phyloP scores from a whole-genome alignment of 1,140 invertebrate species.

The Drosophila triauraria region DNA sequence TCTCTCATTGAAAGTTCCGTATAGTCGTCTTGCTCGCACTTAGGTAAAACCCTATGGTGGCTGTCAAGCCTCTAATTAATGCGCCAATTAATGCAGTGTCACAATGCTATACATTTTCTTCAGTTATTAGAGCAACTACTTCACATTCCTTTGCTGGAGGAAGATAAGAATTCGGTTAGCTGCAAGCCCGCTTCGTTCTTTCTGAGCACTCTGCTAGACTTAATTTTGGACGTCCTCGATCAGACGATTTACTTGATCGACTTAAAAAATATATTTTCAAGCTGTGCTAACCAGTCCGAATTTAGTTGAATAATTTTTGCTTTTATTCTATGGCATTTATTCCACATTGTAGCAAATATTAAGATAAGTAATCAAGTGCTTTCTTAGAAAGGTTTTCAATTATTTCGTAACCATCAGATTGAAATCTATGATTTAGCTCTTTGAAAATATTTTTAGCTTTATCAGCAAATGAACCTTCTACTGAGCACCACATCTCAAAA shows the following conservation, averaged over 20 bases:
- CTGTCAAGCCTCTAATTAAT: too few species aligned
- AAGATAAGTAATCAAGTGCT: neutral
- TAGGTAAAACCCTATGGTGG: too few species aligned
- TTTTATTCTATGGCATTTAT: conserved; percentile 2
- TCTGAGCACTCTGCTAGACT: neutral
- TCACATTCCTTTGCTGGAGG: neutral
- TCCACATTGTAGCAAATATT: conserved; percentile 2
- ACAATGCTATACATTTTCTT: too few species aligned
- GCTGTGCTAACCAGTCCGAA: conserved; percentile 5
- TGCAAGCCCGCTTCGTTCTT: neutral
- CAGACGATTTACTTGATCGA: neutral
- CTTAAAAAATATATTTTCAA: conserved; percentile 6
- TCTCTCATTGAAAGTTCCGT: too few species aligned
- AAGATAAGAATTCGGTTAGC: neutral
- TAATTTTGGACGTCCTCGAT: conserved; percentile 8
- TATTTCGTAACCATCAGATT: conserved; percentile 9
- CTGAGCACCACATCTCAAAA: conserved; percentile 9
- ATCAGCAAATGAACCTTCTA: conserved; percentile 6
- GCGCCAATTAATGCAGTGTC: too few species aligned
- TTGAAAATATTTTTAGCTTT: conserved; percentile 7
- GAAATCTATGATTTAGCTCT: neutral
- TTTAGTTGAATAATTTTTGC: neutral
- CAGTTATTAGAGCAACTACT: conserved; percentile 12
- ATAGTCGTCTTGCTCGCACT: too few species aligned
- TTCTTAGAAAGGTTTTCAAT: neutral